Conservation (phyloP, 1,140 invertebrate species). For the Frieseomelitta varia region DNA sequence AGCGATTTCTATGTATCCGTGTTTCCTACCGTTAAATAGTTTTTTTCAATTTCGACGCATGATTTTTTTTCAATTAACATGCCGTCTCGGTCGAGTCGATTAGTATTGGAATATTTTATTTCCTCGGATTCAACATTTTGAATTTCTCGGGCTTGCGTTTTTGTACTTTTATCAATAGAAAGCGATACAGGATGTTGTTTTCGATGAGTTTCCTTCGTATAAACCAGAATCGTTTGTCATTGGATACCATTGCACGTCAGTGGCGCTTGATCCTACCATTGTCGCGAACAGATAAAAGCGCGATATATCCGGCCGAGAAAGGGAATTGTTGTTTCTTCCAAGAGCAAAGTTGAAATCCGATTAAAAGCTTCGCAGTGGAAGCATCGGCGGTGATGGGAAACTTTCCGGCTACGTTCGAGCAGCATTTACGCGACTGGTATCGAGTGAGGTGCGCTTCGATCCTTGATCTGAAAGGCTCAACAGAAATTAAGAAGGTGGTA, state of each 20-base stretch:
- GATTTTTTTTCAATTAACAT: slow-evolving; percentile 36
- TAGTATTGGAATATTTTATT: neutral
- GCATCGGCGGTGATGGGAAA: neutral
- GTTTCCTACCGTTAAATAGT: neutral
- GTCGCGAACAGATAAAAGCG: neutral
- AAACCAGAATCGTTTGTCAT: neutral
- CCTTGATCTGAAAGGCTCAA: slow-evolving; percentile 19
- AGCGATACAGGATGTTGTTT: neutral
- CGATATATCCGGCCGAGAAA: neutral
- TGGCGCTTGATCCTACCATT: neutral
- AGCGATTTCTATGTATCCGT: neutral
- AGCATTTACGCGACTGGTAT: neutral
- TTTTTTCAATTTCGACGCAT: slow-evolving; percentile 22
- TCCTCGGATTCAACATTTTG: neutral
- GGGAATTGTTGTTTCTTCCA: slow-evolving; percentile 7
- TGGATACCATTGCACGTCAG: too few relatives aligned
- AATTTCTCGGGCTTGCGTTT: neutral
- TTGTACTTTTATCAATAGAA: neutral
- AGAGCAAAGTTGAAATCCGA: slow-evolving; percentile 40
- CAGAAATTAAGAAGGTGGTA: slow-evolving; percentile 29
- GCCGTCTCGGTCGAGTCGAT: neutral
- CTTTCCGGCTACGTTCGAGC: neutral
- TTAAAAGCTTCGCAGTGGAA: slow-evolving; percentile 30
- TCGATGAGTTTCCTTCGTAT: neutral
- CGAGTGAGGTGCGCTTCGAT: neutral